Percentiles rank a stretch among this genome's conserved stretches.
phyloP scores from a whole-genome alignment of 2,888 invertebrate species.

The Hypomecis punctinalis region DNA sequence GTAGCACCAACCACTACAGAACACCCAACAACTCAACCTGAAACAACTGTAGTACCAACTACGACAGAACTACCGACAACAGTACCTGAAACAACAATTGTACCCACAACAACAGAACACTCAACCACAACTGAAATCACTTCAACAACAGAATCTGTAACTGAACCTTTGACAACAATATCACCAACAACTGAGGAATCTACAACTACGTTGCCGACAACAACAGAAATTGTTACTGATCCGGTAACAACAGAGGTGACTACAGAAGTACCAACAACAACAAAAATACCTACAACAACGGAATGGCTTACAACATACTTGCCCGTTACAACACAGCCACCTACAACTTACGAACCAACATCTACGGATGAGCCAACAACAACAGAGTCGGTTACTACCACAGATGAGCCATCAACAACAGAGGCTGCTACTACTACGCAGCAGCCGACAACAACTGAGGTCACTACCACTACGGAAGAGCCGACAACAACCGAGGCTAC shows the following conservation, averaged over 20 bases:
- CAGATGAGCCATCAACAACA: slow-evolving; percentile 2
- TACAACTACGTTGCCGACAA: background rate
- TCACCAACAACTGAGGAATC: slow-evolving; percentile 18
- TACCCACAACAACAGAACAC: background rate
- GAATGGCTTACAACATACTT: slow-evolving; percentile 18
- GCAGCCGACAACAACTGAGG: slow-evolving; percentile 15
- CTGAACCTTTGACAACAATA: slow-evolving; percentile 9
- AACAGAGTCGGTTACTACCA: slow-evolving; percentile 6
- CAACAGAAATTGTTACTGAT: background rate
- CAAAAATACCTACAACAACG: slow-evolving; percentile 21
- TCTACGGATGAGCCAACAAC: slow-evolving; percentile 12
- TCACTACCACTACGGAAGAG: slow-evolving; percentile 14
- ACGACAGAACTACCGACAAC: slow-evolving; percentile 27
- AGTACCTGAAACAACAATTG: slow-evolving; percentile 14
- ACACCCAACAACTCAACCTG: background rate
- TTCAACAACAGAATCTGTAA: slow-evolving; percentile 12
- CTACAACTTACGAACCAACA: slow-evolving; percentile 25
- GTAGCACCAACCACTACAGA: background rate
- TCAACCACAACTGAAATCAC: slow-evolving; percentile 15
- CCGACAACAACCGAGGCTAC: slow-evolving; percentile 24
- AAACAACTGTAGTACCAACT: slow-evolving; percentile 18
- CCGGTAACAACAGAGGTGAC: background rate
- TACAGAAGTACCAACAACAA: slow-evolving; percentile 12
- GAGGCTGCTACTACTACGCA: slow-evolving; percentile 19
- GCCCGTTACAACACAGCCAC: slow-evolving; percentile 14